Conservation (phyloP, 2,113 vertebrate species). For the Gymnocephalus cernua region DNA sequence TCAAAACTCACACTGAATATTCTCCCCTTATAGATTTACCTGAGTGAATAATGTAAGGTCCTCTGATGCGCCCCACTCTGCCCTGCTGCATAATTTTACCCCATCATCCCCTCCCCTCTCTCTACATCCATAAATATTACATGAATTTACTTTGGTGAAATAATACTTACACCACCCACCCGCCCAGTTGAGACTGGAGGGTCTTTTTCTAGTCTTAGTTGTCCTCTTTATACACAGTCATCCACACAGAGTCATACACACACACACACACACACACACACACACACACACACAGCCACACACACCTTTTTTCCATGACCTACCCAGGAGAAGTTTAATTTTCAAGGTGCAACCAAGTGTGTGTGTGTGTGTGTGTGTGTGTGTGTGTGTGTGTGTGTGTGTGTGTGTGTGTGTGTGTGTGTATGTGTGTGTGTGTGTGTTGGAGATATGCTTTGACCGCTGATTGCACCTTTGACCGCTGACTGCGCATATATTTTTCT, state of each 20-base stretch:
- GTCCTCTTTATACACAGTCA: constrained; percentile 6
- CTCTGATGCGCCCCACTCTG: constrained; percentile 40
- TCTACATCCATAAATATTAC: constrained; percentile 75
- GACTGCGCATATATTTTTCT: constrained; percentile 65
- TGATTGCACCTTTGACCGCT: constrained; percentile 64
- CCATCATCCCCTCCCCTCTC: constrained; percentile 20
- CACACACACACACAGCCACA: constrained; percentile 5
- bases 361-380: not conserved
- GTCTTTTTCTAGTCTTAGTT: constrained; percentile 37
- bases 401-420: too few species aligned
- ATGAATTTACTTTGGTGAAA: constrained; percentile 78
- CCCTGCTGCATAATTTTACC: constrained; percentile 60
- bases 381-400: not conserved
- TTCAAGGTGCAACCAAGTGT: constrained; percentile 63
- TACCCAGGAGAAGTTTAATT: constrained; percentile 69
- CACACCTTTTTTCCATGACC: constrained; percentile 29
- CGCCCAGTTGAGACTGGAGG: constrained; percentile 34
- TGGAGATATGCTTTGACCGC: constrained; percentile 39
- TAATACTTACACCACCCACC: constrained; percentile 53
- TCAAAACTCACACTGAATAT: constrained; percentile 71
- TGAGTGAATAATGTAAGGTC: constrained; percentile 72
- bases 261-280: not conserved
- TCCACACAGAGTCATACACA: not conserved
- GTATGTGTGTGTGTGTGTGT: not conserved
- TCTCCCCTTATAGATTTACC: constrained; percentile 74